A percentile compares a stretch with the other conserved stretches of the same genome.
Conservation (phyloP, 2,113 vertebrate genomes). For the Erinaceus europaeus region DNA sequence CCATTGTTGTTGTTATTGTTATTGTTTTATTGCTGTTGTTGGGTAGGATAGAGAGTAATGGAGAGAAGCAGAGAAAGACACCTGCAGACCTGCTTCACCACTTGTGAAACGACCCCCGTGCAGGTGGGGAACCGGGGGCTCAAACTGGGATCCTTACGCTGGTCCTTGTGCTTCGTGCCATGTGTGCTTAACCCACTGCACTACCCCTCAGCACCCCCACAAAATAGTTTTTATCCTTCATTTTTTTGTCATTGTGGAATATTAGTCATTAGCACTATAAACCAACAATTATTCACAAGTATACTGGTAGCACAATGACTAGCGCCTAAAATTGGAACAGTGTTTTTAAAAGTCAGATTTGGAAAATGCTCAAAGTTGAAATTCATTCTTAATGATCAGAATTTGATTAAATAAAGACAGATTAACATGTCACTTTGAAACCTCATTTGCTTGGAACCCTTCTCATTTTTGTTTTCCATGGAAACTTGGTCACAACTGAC, state of each 20-base stretch:
- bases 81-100: too few relatives aligned
- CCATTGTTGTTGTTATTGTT: too few relatives aligned
- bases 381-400: slow-evolving; percentile 10
- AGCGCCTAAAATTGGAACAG: background rate
- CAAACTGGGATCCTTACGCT: too few relatives aligned
- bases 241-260: background rate
- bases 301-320: background rate
- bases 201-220: too few relatives aligned
- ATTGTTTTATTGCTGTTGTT: too few relatives aligned
- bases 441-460: background rate
- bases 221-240: slow-evolving; percentile 28
- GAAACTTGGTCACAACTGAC: background rate
- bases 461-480: background rate
- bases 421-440: slow-evolving; percentile 17
- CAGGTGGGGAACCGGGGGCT: too few relatives aligned
- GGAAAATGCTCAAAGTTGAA: slow-evolving; percentile 5
- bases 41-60: too few relatives aligned
- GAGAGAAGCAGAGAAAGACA: too few relatives aligned
- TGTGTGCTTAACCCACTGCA: too few relatives aligned
- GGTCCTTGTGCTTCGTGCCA: too few relatives aligned
- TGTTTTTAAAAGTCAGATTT: background rate
- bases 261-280: background rate
- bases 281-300: background rate
- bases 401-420: slow-evolving; percentile 4
- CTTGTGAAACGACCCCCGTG: too few relatives aligned